A percentile compares a stretch with the other conserved stretches of the same genome.
Conservation (phyloP, 2,113 vertebrate genomes). For the Suricata suricatta region DNA sequence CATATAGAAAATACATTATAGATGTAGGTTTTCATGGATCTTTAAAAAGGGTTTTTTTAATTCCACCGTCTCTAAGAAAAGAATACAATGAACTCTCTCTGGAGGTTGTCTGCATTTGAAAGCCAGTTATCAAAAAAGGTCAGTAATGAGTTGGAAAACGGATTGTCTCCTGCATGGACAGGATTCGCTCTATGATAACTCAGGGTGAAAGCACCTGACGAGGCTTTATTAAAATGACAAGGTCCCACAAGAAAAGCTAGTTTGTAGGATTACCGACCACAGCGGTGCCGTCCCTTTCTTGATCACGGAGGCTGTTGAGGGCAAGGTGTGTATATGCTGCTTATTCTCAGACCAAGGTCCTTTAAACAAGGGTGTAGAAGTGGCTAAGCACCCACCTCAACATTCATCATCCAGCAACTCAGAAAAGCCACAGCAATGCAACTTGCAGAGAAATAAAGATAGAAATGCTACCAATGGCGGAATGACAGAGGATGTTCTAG, state of each 20-base stretch:
- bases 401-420: conserved; percentile 44
- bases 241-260: background rate
- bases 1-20: background rate
- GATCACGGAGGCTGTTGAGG: background rate
- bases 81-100: background rate
- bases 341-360: conserved; percentile 52
- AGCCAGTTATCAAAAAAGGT: background rate
- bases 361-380: conserved; percentile 64
- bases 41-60: conserved; percentile 15
- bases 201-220: background rate
- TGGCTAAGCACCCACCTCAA: background rate
- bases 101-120: background rate
- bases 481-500: background rate
- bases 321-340: background rate
- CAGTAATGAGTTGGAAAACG: background rate
- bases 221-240: background rate
- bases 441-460: conserved; percentile 46
- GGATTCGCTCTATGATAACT: background rate
- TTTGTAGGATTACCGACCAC: background rate
- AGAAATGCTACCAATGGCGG: conserved; percentile 9
- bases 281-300: conserved; percentile 35
- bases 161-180: background rate
- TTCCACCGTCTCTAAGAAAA: background rate
- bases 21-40: background rate
- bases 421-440: conserved; percentile 32